Percentiles rank a stretch among this genome's conserved stretches.
Evolutionary conservation across 1,140 invertebrate genomes (phyloP).

Genomic region (Apolygus lucorum): DNA sequence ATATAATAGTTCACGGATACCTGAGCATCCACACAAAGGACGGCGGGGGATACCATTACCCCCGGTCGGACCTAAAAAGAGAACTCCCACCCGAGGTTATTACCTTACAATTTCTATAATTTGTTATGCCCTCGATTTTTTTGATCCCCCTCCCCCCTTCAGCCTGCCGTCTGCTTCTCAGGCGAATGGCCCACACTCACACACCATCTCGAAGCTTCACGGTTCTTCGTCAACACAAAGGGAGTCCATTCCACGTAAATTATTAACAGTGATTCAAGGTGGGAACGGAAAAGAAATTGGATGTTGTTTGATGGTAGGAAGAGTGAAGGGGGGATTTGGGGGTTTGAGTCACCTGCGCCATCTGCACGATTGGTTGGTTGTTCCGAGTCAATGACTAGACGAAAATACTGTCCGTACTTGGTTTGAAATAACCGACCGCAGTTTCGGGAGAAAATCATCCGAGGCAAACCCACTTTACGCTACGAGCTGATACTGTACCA

Average conservation of each 20-base stretch:
- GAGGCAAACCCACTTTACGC: too few species aligned
- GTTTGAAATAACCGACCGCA: too few species aligned
- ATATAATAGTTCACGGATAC: constrained; percentile 16
- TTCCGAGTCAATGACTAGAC: too few species aligned
- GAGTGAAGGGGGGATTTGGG: not conserved
- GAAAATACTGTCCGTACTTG: too few species aligned
- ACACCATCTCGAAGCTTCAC: constrained; percentile 4
- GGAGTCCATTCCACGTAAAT: constrained; percentile 9
- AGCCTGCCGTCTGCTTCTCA: too few species aligned
- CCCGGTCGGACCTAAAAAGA: not conserved
- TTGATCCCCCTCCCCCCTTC: not conserved
- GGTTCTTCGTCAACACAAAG: constrained; percentile 13
- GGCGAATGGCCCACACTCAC: constrained; percentile 9
- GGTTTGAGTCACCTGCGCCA: not conserved
- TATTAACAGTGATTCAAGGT: constrained; percentile 11
- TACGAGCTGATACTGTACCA: too few species aligned
- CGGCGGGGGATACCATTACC: constrained; percentile 6
- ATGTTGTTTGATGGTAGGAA: too few species aligned
- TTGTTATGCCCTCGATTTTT: constrained; percentile 16
- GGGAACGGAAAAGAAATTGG: constrained; percentile 1
- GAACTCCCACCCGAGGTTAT: constrained; percentile 11
- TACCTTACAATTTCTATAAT: constrained; percentile 17
- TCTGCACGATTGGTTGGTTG: too few species aligned
- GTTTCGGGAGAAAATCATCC: too few species aligned
- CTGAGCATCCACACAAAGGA: constrained; percentile 12